Conservation (phyloP, 2,888 invertebrate species). For the Lasioglossum marginatum region DNA sequence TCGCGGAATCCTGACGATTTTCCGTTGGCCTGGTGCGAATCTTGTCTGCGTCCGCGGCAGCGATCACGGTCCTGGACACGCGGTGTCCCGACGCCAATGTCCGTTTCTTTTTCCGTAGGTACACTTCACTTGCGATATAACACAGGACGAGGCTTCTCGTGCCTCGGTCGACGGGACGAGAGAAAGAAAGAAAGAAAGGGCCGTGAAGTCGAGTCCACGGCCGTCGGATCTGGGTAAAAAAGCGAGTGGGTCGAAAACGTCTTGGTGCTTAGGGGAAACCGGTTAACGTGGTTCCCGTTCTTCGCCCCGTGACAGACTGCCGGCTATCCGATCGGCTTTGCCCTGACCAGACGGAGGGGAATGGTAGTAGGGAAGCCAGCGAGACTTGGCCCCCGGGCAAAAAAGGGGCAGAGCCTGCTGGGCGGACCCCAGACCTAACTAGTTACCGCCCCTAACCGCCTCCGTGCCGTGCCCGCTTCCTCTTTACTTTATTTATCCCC, state of each 20-base stretch:
- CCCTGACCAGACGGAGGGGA: constrained; percentile 75
- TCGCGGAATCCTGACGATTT: constrained; percentile 45
- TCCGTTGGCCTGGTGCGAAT: background rate
- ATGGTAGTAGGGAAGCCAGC: constrained; percentile 71
- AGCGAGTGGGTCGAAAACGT: constrained; percentile 50
- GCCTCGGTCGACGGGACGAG: constrained; percentile 1
- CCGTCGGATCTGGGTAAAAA: constrained; percentile 58
- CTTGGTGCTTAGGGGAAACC: constrained; percentile 75
- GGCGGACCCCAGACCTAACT: constrained; percentile 76
- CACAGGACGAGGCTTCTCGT: constrained; percentile 13
- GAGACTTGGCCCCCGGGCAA: constrained; percentile 76
- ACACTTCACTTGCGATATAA: constrained; percentile 47
- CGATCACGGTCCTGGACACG: background rate
- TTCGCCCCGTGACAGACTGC: constrained; percentile 84
- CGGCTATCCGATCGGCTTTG: constrained; percentile 79
- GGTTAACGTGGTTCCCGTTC: constrained; percentile 84
- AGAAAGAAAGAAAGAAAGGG: constrained; percentile 12
- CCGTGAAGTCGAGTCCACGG: constrained; percentile 36
- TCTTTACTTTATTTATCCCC: constrained; percentile 66
- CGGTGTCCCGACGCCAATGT: constrained; percentile 13
- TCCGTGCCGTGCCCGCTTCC: constrained; percentile 62
- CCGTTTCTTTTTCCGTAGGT: background rate
- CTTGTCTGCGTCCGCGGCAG: background rate
- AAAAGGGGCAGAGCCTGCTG: constrained; percentile 79
- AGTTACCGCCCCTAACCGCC: constrained; percentile 82